Conservation (phyloP, 2,888 invertebrate species). For the Troilus luridus region DNA sequence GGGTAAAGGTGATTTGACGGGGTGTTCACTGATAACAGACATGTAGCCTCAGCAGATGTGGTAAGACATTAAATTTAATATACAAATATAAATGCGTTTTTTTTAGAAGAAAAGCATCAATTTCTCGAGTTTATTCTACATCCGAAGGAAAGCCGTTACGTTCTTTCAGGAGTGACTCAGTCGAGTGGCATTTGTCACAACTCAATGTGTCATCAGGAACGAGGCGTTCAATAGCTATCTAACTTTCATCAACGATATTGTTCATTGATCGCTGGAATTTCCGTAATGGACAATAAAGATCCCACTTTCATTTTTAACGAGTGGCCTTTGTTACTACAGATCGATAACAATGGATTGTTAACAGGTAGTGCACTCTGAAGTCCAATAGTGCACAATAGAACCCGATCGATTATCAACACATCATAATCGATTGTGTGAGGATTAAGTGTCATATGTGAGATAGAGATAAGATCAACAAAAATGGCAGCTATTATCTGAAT, state of each 20-base stretch:
- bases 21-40: too few species aligned
- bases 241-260: conserved; percentile 31
- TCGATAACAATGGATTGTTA: neutral
- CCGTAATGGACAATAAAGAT: neutral
- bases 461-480: neutral
- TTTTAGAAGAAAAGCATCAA: too few species aligned
- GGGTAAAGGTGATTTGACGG: too few species aligned
- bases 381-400: neutral
- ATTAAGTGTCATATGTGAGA: neutral
- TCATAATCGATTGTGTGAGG: neutral
- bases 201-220: neutral
- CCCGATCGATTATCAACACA: neutral
- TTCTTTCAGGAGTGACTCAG: neutral
- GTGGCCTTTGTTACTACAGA: neutral
- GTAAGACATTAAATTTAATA: too few species aligned
- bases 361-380: neutral
- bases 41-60: too few species aligned
- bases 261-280: neutral
- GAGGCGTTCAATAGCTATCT: conserved; percentile 7
- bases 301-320: neutral
- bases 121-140: neutral
- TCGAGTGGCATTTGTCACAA: neutral
- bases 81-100: too few species aligned
- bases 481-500: too few species aligned
- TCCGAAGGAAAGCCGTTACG: neutral